Evolutionary conservation across 2,888 invertebrate genomes (phyloP).

Genomic region (Agrotis puta): DNA sequence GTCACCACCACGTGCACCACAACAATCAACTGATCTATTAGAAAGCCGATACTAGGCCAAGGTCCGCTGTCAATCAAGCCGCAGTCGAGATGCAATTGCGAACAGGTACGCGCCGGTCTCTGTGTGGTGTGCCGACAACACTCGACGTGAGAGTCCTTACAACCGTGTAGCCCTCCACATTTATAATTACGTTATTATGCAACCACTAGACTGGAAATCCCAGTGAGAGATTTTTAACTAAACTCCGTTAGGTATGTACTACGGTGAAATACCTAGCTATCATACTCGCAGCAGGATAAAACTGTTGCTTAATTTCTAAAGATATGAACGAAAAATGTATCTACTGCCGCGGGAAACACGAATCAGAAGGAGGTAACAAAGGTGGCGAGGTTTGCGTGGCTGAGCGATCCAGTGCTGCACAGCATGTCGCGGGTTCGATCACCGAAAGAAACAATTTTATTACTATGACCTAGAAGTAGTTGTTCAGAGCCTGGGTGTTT

Average conservation of each 20-base stretch:
- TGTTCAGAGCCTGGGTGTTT: no score
- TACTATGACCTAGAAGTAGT: no score
- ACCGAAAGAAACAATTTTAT: no score
- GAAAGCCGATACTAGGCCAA: constrained; percentile 70
- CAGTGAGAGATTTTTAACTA: constrained; percentile 40
- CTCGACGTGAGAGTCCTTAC: constrained; percentile 31
- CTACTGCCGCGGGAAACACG: background rate
- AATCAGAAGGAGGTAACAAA: background rate
- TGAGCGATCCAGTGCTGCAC: no score
- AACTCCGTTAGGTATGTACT: constrained; percentile 12
- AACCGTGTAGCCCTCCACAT: constrained; percentile 35
- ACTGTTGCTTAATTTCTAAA: constrained; percentile 1
- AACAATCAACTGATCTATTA: constrained; percentile 66
- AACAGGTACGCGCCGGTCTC: constrained; percentile 31
- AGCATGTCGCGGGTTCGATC: no score
- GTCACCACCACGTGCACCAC: constrained; percentile 35
- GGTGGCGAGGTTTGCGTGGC: no score
- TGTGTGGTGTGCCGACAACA: constrained; percentile 5
- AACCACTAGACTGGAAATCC: constrained; percentile 46
- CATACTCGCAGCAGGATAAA: constrained; percentile 13
- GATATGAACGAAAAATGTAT: background rate
- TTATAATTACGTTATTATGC: constrained; percentile 46
- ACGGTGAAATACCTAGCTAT: background rate
- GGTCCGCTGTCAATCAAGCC: constrained; percentile 66
- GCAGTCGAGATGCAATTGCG: constrained; percentile 53